These are phyloP conservation scores for Tyrannus savana DNA, from an alignment of 2,113 vertebrate species.

Conservation along the genomic window DNA sequence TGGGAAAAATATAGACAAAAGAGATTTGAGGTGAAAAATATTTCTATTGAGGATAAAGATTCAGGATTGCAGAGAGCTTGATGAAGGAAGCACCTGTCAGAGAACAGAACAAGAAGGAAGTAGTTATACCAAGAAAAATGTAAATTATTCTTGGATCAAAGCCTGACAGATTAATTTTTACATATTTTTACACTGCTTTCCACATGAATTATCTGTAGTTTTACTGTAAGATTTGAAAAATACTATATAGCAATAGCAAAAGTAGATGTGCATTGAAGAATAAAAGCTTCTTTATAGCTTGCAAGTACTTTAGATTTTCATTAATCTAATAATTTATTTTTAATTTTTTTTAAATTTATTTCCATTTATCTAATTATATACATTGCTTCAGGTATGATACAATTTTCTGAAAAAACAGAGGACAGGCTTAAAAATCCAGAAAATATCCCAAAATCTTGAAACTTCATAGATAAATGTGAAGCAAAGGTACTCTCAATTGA, in stretches of 20 bases:
- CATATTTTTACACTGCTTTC: neutral
- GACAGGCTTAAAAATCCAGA: neutral
- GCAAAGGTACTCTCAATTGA: neutral
- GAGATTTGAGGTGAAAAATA: neutral
- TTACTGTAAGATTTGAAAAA: neutral
- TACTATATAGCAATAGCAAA: neutral
- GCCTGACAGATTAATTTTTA: neutral
- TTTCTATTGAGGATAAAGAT: neutral
- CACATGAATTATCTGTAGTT: neutral
- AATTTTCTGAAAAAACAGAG: neutral
- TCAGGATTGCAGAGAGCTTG: neutral
- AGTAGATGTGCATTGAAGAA: neutral
- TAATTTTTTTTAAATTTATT: neutral
- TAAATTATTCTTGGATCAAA: neutral
- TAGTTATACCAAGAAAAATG: neutral
- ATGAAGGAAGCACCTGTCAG: neutral
- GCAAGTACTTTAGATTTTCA: neutral
- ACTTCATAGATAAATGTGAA: neutral
- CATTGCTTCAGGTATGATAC: neutral
- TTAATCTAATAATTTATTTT: neutral
- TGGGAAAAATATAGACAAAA: neutral
- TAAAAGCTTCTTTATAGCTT: neutral
- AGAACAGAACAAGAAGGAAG: neutral
- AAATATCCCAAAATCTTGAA: neutral
- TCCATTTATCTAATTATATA: neutral